phyloP scores from a whole-genome alignment of 1,140 invertebrate genomes.

The Aphis craccivora region DNA sequence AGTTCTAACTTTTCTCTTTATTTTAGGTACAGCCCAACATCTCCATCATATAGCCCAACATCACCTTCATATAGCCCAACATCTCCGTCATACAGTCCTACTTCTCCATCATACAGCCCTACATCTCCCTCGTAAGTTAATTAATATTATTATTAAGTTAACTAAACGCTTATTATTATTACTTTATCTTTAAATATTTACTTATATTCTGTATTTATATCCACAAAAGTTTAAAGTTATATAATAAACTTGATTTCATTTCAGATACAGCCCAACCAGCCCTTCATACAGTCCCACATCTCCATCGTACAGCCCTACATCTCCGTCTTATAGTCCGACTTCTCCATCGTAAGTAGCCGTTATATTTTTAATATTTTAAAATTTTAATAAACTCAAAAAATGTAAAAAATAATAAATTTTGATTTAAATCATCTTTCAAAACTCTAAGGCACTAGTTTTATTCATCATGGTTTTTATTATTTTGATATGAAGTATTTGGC shows the following conservation, averaged over 20 bases:
- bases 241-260: constrained; percentile 67
- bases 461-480: not conserved
- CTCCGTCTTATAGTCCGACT: constrained; percentile 80
- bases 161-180: not conserved
- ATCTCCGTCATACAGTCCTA: constrained; percentile 25
- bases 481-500: not conserved
- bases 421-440: not conserved
- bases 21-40: constrained; percentile 67
- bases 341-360: constrained; percentile 66
- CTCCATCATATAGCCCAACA: constrained; percentile 71
- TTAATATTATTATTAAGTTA: constrained; percentile 62
- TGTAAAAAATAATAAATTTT: not conserved
- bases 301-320: constrained; percentile 79
- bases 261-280: constrained; percentile 76
- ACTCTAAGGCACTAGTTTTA: not conserved
- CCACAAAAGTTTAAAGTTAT: not conserved
- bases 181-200: not conserved
- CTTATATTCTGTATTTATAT: not conserved
- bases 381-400: not conserved
- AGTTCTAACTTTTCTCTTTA: not conserved
- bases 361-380: not conserved
- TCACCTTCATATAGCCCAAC: constrained; percentile 6
- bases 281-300: constrained; percentile 79
- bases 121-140: constrained; percentile 74
- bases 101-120: constrained; percentile 23